Percentiles rank a stretch among this genome's conserved stretches.
These are phyloP conservation scores for Agrochola circellaris DNA, from an alignment of 2,888 invertebrate genomes.

Conservation along the genomic window DNA sequence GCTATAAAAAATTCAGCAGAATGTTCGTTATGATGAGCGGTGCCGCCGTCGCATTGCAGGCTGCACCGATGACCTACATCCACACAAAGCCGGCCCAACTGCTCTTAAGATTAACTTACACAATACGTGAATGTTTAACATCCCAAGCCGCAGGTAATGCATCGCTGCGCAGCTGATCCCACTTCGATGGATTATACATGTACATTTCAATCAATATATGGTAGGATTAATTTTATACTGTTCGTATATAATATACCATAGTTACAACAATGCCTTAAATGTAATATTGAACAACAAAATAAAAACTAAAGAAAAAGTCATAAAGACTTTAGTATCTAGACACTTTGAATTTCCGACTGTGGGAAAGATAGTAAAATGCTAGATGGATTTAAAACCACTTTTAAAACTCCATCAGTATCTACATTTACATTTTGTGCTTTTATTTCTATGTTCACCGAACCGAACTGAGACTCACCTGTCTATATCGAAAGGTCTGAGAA, in stretches of 20 bases:
- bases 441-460: slow-evolving; percentile 33
- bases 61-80: slow-evolving; percentile 86
- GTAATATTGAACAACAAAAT: neutral
- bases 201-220: slow-evolving; percentile 24
- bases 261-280: neutral
- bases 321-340: neutral
- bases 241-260: neutral
- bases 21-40: slow-evolving; percentile 71
- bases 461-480: slow-evolving; percentile 25
- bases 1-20: slow-evolving; percentile 69
- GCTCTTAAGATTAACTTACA: slow-evolving; percentile 62
- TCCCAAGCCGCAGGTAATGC: slow-evolving; percentile 45
- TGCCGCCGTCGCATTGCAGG: slow-evolving; percentile 84
- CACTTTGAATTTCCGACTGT: neutral
- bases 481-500: slow-evolving; percentile 25
- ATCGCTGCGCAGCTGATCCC: slow-evolving; percentile 24
- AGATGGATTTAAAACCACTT: slow-evolving; percentile 13
- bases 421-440: slow-evolving; percentile 18
- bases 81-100: slow-evolving; percentile 70
- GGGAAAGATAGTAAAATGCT: neutral
- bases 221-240: neutral
- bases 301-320: neutral
- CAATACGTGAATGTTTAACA: slow-evolving; percentile 57
- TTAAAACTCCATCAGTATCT: slow-evolving; percentile 4
- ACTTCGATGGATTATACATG: slow-evolving; percentile 28